Percentiles rank a stretch among this genome's conserved stretches.
Conservation (phyloP, 2,888 invertebrate genomes). For the Hypomecis punctinalis region DNA sequence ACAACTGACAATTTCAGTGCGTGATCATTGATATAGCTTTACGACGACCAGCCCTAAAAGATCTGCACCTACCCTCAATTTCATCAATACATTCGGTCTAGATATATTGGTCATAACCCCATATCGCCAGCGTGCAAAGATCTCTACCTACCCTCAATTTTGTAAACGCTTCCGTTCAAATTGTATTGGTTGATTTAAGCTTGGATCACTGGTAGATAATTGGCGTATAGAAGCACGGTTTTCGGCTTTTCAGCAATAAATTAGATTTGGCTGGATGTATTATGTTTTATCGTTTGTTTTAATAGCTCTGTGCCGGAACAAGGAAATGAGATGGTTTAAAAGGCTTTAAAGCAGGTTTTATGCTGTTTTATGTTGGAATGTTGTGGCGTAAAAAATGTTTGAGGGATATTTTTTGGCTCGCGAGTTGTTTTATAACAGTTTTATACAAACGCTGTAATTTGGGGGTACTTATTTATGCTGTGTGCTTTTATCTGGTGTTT, state of each 20-base stretch:
- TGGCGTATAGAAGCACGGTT: slow-evolving; percentile 26
- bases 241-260: slow-evolving; percentile 33
- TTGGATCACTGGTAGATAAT: slow-evolving; percentile 24
- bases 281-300: slow-evolving; percentile 37
- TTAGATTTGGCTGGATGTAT: slow-evolving; percentile 36
- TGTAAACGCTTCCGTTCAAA: slow-evolving; percentile 3
- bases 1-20: slow-evolving; percentile 31
- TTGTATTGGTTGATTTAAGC: slow-evolving; percentile 4
- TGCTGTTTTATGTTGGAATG: slow-evolving; percentile 19
- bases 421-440: not conserved
- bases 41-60: slow-evolving; percentile 8
- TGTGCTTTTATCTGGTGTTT: no score
- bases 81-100: not conserved
- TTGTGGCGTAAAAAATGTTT: slow-evolving; percentile 17
- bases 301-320: slow-evolving; percentile 32
- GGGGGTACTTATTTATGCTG: not conserved
- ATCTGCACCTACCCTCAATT: slow-evolving; percentile 1
- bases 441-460: not conserved
- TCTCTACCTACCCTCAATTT: slow-evolving; percentile 1
- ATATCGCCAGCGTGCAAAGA: not conserved
- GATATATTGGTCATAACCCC: slow-evolving; percentile 5
- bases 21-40: slow-evolving; percentile 29
- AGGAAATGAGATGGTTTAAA: slow-evolving; percentile 40
- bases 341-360: slow-evolving; percentile 30
- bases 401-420: not conserved